Base-by-base conservation (phyloP, 2,797 vertebrate genomes). In the Nyctibius grandis region DNA sequence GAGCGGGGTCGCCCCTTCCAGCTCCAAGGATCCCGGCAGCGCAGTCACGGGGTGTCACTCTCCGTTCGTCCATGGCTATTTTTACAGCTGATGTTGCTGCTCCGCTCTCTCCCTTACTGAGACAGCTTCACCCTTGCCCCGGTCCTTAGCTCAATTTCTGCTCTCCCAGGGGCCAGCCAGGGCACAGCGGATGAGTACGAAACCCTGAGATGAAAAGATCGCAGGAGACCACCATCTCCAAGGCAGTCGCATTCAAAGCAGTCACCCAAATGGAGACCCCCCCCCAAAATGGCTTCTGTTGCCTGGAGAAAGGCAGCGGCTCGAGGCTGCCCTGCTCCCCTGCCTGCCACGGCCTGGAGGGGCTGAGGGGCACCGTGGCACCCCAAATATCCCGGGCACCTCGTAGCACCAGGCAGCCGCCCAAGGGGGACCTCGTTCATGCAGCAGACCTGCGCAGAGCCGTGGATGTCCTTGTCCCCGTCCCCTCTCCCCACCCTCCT, bases 11-110 rank as follows among this genome's bases (percentile, higher is more conserved):
- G 51, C 31, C 31, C 28, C 28, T 68, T 36, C n/a, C 38, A 21
- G 17, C 56, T 21, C 5, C 2, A 21, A 6, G 22, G 18, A 21
- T 54, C 34, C 45, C 0, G 0, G 45, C 47, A 25, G 45, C 5
- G 57, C 36, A 31, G 5, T 50, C 47, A 73, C 0, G 0, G 56
- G 50, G 40, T 15, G 31, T 31, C 45, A 16, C 38, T 42, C 40
- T 45, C 40, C 4, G 3, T 45, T 72, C 6, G 0, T 5, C 22
- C 5, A 6, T 3, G 6, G 33, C 34, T 89, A 8, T 15, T 75
- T 65, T 72, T 60, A 57, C 44, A 72, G 56, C 42, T 28, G 42
- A 2, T 26, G 2, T 11, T 76, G 67, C 75, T 53, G n/a, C 48
- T 68, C 57, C 65, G 42, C 31, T 59, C 38, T 28, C 10, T 59